Base-by-base conservation (phyloP, 2,797 vertebrate species). In the Semotilus atromaculatus region DNA sequence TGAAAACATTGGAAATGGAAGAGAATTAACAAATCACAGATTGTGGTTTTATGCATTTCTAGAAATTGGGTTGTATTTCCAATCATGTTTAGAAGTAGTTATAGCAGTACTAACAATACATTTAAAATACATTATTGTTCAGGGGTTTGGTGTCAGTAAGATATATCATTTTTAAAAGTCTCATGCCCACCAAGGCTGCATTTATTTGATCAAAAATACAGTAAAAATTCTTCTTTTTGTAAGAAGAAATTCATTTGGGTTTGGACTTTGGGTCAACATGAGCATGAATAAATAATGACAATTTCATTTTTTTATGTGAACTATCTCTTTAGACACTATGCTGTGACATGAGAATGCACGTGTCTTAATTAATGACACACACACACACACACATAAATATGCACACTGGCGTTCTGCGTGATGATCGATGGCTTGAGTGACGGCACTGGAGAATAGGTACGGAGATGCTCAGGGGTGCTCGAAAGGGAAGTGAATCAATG, bases 341-440 rank as follows among this genome's bases (percentile, higher is more conserved):
- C 29, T 48, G 40, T 62, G 4, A n/a, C 53, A 55, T n/a, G 23
- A 38, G 53, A 43, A 31, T 48, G 21, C 40, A 73, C 3, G 0
- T 48, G 5, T 48, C 38, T 45, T 45, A 48, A 62, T 14, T 45
- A 23, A 55, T 66, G 31, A 19, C n/a, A 67, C 19, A 75, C 40
- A 48, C 40, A 71, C 26, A 62, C 8, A 53, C 48, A 45, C 53
- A 79, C 21, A 72, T 34, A 51, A 14, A 80, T 71, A 40, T 70
- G 26, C 55, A 58, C 40, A 31, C 38, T 70, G 81, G 19, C 55
- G 4, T 55, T 19, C 81, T 40, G 60, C 7, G 18, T 77, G 74
- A 67, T 36, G 51, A 84, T 78, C 51, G 74, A 70, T 29, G 53
- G 51, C 19, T 78, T 78, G 66, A 84, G 26, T 84, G 74, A 84